Evolutionary conservation across 1,140 invertebrate species (phyloP).

Genomic region (Cyrtorhinus lividipennis): DNA sequence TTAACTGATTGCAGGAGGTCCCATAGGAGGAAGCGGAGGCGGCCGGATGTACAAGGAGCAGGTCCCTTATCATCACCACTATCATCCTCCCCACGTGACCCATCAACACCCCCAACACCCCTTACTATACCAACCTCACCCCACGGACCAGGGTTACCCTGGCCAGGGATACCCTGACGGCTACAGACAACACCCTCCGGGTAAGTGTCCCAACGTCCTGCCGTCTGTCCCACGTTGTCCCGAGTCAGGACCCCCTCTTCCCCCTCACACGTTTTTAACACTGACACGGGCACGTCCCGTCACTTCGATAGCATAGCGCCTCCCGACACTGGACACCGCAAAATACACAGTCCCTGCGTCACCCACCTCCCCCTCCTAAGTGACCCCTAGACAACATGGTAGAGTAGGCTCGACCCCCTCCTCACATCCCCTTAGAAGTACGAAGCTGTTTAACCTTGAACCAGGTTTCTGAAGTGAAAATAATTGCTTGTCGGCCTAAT

Average conservation of each 20-base stretch:
- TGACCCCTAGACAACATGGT: too few species aligned
- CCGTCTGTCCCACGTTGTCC: background rate
- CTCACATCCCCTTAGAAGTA: too few species aligned
- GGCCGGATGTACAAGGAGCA: slow-evolving; percentile 1
- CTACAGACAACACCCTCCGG: background rate
- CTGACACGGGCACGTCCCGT: background rate
- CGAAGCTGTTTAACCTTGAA: too few species aligned
- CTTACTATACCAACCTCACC: slow-evolving; percentile 31
- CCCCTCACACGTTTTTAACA: background rate
- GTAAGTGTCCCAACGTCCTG: background rate
- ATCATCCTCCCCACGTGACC: slow-evolving; percentile 32
- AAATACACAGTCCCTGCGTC: background rate
- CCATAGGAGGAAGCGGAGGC: background rate
- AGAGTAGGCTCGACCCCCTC: too few species aligned
- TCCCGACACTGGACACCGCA: background rate
- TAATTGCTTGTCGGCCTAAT: too few species aligned
- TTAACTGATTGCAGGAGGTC: slow-evolving; percentile 21
- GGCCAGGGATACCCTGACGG: background rate
- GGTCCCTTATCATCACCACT: slow-evolving; percentile 28
- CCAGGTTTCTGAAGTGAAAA: too few species aligned
- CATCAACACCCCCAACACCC: slow-evolving; percentile 7
- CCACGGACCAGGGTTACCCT: slow-evolving; percentile 34
- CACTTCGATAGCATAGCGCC: background rate
- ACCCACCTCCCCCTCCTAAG: background rate
- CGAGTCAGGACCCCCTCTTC: background rate